phyloP scores from a whole-genome alignment of 2,888 invertebrate species.

The Standfussiana lucernea region DNA sequence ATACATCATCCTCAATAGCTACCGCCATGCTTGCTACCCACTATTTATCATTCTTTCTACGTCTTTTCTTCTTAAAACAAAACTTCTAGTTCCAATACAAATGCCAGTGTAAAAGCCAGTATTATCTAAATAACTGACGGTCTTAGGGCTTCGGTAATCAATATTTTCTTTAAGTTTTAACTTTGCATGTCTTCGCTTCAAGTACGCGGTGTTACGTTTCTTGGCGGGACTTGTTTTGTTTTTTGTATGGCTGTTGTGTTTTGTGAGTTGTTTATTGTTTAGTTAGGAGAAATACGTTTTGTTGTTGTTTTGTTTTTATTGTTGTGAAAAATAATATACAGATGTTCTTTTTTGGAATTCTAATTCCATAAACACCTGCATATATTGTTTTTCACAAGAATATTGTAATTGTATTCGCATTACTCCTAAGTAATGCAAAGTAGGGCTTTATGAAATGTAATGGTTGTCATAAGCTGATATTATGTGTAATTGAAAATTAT shows the following conservation, averaged over 20 bases:
- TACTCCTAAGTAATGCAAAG: too few relatives aligned
- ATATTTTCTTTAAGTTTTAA: slow-evolving; percentile 48
- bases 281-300: background rate
- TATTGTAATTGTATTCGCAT: too few relatives aligned
- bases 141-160: slow-evolving; percentile 52
- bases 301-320: slow-evolving; percentile 12
- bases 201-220: slow-evolving; percentile 45
- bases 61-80: background rate
- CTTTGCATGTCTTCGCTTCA: slow-evolving; percentile 47
- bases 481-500: too few relatives aligned
- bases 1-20: background rate
- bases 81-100: slow-evolving; percentile 16
- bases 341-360: too few relatives aligned
- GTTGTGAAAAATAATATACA: background rate
- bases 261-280: slow-evolving; percentile 13
- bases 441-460: too few relatives aligned
- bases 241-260: slow-evolving; percentile 4
- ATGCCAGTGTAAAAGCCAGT: slow-evolving; percentile 27
- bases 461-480: background rate
- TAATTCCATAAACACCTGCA: too few relatives aligned
- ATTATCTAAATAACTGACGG: slow-evolving; percentile 31
- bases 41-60: slow-evolving; percentile 22
- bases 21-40: background rate
- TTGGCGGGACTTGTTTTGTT: slow-evolving; percentile 10
- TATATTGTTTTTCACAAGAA: too few relatives aligned